A percentile compares a stretch with the other conserved stretches of the same genome.
phyloP scores from a whole-genome alignment of 2,113 vertebrate species.

The Numida meleagris region DNA sequence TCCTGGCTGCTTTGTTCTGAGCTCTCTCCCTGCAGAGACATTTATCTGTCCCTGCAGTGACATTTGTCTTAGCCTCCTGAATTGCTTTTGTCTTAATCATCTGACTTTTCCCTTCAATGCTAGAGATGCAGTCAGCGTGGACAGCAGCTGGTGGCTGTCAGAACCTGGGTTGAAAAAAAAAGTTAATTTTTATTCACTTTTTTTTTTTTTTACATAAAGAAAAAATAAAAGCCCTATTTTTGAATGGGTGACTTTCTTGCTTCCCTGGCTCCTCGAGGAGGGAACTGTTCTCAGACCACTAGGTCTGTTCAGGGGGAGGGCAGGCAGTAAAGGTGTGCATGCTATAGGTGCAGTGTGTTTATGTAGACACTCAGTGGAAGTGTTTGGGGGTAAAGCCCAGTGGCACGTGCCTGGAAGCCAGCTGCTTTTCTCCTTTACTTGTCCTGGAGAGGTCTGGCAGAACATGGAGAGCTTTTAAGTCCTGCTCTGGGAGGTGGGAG shows the following conservation, averaged over 20 bases:
- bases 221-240: conserved; percentile 51
- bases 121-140: neutral
- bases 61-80: neutral
- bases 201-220: conserved; percentile 44
- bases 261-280: neutral
- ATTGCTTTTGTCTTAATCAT: neutral
- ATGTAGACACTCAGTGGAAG: neutral
- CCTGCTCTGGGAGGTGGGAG: neutral
- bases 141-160: neutral
- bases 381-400: neutral
- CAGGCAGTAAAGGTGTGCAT: accelerated
- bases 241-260: neutral
- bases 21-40: neutral
- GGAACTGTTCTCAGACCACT: neutral
- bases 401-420: neutral
- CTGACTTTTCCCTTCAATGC: neutral
- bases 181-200: conserved; percentile 11
- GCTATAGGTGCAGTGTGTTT: neutral
- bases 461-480: neutral
- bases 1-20: neutral
- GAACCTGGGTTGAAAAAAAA: neutral
- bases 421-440: neutral
- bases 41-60: too few relatives aligned
- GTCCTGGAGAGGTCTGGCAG: neutral
- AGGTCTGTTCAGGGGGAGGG: neutral